Evolutionary conservation across 2,888 invertebrate species (phyloP), one percentile per base, ranked within the genome.

Genomic region (Hemicrepidius hirtus): DNA sequence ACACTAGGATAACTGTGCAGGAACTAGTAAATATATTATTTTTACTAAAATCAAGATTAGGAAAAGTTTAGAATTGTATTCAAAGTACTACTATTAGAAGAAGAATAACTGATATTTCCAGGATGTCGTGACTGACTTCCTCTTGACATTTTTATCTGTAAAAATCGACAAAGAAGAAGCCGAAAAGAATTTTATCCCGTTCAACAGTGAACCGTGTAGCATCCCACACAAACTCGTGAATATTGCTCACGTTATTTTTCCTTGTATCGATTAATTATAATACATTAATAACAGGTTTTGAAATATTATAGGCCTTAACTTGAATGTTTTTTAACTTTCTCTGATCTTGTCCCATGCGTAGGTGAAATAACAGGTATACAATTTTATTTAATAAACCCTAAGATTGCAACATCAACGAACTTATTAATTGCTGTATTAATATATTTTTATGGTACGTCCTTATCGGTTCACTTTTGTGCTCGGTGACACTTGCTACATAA

Each of bases 271-370:
- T 53, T 53, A 28, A 32, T 28, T 53, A 53, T 53, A 53, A 53
- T 53, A 32, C 28, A 53, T 53, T 53, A 53, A 53, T 53, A n/a
- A 24, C 53, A n/a, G 53, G 53, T 28, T 53, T 28, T 24, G 32
- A 53, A 53, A 53, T 53, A 28, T 53, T 28, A 28, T 53, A 53
- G n/a, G 46, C 46, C 46, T 1, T 46, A 18, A 20, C 28, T 53
- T 13, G 12, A 28, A 44, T 44, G 18, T 16, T 53, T 16, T 53
- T 53, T 32, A n/a, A 28, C 49, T 49, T 53, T 21, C 21, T 10
- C 28, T 53, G 28, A 6, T 44, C 16, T 9, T 13, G 24, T 49
- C 9, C 13, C 5, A 20, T 49, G 53, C 53, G 53, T 53, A 28
- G 53, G 53, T 53, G 24, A 28, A 28, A 28, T 28, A 28, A 53